Evolutionary conservation across 1,140 invertebrate species (phyloP), one percentile per base, ranked within the genome.

Genomic region (Anastatus disparis): DNA sequence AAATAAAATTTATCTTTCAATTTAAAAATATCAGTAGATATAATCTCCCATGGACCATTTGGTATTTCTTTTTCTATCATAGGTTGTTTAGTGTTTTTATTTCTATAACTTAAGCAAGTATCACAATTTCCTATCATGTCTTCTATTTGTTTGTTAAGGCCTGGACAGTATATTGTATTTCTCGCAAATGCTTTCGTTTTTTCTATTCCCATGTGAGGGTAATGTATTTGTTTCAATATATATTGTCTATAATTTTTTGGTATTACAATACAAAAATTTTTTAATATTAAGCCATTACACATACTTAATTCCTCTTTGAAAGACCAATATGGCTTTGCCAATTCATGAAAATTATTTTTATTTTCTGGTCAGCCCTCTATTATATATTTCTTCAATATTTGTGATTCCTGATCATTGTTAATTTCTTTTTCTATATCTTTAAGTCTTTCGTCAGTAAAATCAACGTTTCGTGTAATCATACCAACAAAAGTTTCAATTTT

Each of bases 131-230:
- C 59, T 20, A 88, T 75, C 17, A 79, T 71, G 52, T 84, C 74
- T 78, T 81, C 78, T 35, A 88, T 86, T 52, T 88, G 77, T 48
- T 80, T 80, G 42, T 75, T 75, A 70, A 88, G 85, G 15, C 74
- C 74, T 20, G 84, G 84, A 82, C 84, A 87, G 72, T 74, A 87
- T 42, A 87, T 73, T 44, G 78, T 66, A 64, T 85, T 76, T 70
- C 79, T 75, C 22, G 85, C 81, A 12, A 71, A 73, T 22, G 71
- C 65, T 73, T 82, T 82, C 38, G 70, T 78, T 76, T 79, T 80
- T 61, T 73, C 71, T 7, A 75, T 72, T 1, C 77, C 79, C 1
- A 77, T 6, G n/a, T 48, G 80, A 17, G 73, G 73, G 62, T 85
- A 80, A 66, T 85, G 83, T 7, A 86, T 48, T 42, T 72, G 48